These are phyloP conservation scores for Philotrypesis tridentata DNA, from an alignment of 1,140 invertebrate genomes.

Conservation along the genomic window DNA sequence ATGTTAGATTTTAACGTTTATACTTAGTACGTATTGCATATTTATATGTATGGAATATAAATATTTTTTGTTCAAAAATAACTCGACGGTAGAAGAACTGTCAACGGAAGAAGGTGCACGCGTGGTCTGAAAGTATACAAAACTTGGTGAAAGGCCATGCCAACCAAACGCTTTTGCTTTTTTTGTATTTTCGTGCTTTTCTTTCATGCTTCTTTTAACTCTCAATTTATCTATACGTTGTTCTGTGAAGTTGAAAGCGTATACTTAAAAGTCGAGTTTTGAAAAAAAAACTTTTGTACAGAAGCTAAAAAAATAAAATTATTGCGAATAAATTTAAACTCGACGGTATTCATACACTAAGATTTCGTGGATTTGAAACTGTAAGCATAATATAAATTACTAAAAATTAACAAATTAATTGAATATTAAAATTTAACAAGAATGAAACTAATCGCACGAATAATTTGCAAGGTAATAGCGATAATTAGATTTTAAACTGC, in stretches of 20 bases:
- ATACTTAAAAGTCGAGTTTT: neutral
- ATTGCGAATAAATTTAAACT: too few relatives aligned
- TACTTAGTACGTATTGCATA: neutral
- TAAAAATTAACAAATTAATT: too few relatives aligned
- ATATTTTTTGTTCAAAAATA: neutral
- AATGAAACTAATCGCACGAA: too few relatives aligned
- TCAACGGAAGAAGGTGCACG: conserved; percentile 60
- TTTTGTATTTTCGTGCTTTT: conserved; percentile 50
- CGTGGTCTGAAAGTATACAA: conserved; percentile 58
- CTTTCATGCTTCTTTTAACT: conserved; percentile 22
- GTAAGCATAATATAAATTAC: too few relatives aligned
- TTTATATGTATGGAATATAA: neutral
- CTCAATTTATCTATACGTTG: neutral
- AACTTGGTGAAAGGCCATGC: conserved; percentile 68
- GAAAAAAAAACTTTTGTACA: neutral
- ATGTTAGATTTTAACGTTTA: neutral
- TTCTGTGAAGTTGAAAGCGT: neutral
- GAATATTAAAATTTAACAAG: too few relatives aligned
- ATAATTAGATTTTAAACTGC: too few relatives aligned
- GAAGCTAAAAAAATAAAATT: too few relatives aligned
- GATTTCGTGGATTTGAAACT: too few relatives aligned
- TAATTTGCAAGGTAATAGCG: too few relatives aligned
- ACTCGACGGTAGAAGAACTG: conserved; percentile 49
- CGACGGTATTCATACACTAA: too few relatives aligned
- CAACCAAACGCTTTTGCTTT: conserved; percentile 57